Percentiles rank a stretch among this genome's conserved stretches.
Evolutionary conservation across 2,888 invertebrate species (phyloP).

Genomic region (Drosophila stalkeri): DNA sequence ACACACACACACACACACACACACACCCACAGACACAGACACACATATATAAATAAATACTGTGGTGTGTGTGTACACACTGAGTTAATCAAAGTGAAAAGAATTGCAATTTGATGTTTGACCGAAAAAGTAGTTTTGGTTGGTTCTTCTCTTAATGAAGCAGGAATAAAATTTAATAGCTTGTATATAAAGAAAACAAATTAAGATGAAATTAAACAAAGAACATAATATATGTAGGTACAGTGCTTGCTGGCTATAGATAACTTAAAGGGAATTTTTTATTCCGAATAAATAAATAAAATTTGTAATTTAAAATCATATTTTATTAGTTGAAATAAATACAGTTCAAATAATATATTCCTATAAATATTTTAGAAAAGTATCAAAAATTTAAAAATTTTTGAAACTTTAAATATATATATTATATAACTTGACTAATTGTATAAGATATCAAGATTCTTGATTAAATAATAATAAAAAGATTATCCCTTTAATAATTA

Average conservation of each 20-base stretch:
- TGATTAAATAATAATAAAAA: too few relatives aligned
- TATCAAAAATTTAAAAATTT: too few relatives aligned
- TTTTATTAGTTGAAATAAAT: too few relatives aligned
- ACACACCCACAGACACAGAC: not conserved
- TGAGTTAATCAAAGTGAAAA: constrained; percentile 58
- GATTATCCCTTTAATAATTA: not conserved
- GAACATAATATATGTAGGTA: not conserved
- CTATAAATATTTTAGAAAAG: too few relatives aligned
- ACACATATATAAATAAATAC: too few relatives aligned
- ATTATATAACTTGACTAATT: too few relatives aligned
- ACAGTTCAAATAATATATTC: too few relatives aligned
- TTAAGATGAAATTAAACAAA: not conserved
- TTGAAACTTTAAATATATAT: too few relatives aligned
- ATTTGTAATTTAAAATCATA: too few relatives aligned
- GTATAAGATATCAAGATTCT: too few relatives aligned
- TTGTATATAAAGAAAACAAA: not conserved
- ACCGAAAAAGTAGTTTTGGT: constrained; percentile 2
- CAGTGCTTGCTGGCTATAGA: not conserved
- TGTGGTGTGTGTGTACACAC: constrained; percentile 12
- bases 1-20: constrained; percentile 1
- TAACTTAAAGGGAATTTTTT: not conserved
- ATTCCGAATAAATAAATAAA: too few relatives aligned
- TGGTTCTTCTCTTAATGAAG: not conserved
- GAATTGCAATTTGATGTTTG: constrained; percentile 47
- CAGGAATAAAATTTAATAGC: not conserved